phyloP scores from a whole-genome alignment of 2,113 vertebrate genomes.

The Oriolus oriolus region DNA sequence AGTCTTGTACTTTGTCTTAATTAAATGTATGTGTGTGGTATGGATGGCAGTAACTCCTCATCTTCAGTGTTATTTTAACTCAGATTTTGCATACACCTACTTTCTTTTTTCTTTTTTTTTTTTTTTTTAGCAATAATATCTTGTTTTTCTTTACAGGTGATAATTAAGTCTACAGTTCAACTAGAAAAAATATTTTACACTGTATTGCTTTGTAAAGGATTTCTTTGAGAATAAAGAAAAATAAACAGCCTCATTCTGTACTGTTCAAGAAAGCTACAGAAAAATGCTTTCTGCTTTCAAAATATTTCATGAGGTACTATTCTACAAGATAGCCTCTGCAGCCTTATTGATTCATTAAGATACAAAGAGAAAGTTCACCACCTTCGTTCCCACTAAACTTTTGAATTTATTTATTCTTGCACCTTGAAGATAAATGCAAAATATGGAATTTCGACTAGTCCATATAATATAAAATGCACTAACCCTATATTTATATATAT shows the following conservation, averaged over 20 bases:
- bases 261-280: neutral
- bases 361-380: neutral
- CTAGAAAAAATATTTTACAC: neutral
- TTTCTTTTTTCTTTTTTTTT: fast-evolving
- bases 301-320: neutral
- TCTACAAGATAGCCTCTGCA: neutral
- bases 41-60: neutral
- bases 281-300: neutral
- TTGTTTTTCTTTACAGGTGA: neutral
- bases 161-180: neutral
- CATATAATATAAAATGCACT: neutral
- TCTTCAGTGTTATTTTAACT: neutral
- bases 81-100: fast-evolving
- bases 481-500: neutral
- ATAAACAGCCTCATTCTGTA: neutral
- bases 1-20: neutral
- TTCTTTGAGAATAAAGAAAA: neutral
- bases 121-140: neutral
- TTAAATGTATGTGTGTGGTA: neutral
- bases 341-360: neutral
- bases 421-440: neutral
- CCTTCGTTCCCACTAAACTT: neutral
- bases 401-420: neutral
- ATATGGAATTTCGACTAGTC: neutral
- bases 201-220: neutral